Evolutionary conservation across 2,113 vertebrate genomes (phyloP).

Genomic region (Gopherus flavomarginatus): DNA sequence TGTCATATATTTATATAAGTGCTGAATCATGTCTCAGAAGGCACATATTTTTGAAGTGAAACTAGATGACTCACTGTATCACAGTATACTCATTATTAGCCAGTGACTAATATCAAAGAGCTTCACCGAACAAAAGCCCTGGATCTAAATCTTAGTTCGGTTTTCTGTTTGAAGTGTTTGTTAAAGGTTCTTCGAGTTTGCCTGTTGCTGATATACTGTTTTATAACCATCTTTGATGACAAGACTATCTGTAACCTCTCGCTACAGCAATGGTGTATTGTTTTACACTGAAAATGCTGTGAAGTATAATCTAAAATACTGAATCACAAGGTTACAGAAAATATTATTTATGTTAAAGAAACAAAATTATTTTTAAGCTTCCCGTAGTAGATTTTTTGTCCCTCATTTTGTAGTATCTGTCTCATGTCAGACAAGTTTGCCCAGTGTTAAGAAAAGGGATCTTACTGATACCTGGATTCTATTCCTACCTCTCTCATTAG

Average conservation of each 20-base stretch:
- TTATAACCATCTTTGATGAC: neutral
- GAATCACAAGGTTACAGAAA: neutral
- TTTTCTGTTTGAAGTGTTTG: slow-evolving; percentile 16
- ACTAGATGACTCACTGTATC: neutral
- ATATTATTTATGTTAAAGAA: neutral
- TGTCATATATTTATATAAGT: neutral
- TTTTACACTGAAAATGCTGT: neutral
- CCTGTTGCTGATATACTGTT: neutral
- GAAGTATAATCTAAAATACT: neutral
- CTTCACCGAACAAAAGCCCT: neutral
- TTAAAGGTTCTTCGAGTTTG: slow-evolving; percentile 18
- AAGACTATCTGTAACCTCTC: neutral
- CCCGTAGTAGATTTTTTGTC: neutral
- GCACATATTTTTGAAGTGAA: neutral
- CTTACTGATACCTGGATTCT: neutral
- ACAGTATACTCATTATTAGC: slow-evolving; percentile 8
- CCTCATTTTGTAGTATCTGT: neutral
- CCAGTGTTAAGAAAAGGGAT: neutral
- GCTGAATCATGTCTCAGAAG: neutral
- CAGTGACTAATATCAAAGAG: neutral
- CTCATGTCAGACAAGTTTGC: neutral
- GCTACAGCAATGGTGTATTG: neutral
- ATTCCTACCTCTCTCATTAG: rapidly evolving
- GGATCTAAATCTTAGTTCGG: neutral
- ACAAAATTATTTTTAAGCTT: neutral